These are phyloP conservation scores for Lepas anatifera DNA, from an alignment of 2,888 invertebrate genomes.

Conservation along the genomic window DNA sequence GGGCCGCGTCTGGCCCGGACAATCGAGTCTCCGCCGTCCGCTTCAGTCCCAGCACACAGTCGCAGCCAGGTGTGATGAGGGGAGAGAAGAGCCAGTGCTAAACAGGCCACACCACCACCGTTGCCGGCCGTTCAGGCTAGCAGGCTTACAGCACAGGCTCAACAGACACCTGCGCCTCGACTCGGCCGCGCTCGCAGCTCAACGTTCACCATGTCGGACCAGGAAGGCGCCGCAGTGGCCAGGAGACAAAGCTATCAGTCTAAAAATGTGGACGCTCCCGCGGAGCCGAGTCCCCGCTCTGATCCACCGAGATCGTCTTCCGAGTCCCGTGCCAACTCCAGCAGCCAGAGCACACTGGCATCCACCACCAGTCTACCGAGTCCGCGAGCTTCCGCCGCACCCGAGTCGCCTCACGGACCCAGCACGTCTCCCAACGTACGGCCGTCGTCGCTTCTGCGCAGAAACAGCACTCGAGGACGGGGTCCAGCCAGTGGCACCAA, in stretches of 20 bases:
- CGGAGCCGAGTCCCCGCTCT: not conserved
- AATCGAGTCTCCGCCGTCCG: conserved; percentile 9
- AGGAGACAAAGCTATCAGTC: not conserved
- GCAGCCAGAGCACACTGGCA: not conserved
- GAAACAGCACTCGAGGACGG: too few species aligned
- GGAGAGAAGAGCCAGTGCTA: not conserved
- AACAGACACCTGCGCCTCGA: not conserved
- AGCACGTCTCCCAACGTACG: not conserved
- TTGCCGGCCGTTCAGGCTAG: too few species aligned
- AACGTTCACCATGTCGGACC: not conserved
- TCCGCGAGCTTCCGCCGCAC: not conserved
- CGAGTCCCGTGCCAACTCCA: not conserved
- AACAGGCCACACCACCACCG: not conserved
- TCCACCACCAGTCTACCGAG: not conserved
- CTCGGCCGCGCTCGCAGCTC: not conserved
- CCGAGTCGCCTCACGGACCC: not conserved
- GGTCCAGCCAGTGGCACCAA: not conserved
- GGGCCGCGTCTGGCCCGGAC: too few species aligned
- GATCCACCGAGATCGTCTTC: not conserved
- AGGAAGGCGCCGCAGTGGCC: not conserved
- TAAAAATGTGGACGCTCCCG: not conserved
- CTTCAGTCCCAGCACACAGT: not conserved
- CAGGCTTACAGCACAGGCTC: too few species aligned
- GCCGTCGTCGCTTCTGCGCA: not conserved
- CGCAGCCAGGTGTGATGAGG: not conserved